Conservation (phyloP, 2,797 vertebrate species). For the Pelobates cultripes region DNA sequence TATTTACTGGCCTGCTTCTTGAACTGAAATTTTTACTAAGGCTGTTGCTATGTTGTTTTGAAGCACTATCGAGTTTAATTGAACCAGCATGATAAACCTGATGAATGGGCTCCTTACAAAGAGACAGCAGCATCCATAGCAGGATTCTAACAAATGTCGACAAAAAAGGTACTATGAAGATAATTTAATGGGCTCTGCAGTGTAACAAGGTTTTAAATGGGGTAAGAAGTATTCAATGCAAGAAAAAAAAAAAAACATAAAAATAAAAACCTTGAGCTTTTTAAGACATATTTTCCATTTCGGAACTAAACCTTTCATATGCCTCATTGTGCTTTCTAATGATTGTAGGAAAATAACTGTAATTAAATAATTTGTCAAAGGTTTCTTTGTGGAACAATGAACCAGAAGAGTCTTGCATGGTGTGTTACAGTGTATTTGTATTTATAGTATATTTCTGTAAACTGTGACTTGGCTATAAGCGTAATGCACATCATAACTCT, state of each 20-base stretch:
- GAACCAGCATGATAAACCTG: conserved; percentile 11
- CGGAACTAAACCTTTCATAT: neutral
- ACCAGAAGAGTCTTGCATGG: neutral
- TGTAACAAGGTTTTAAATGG: neutral
- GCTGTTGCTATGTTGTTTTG: neutral
- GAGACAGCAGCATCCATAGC: neutral
- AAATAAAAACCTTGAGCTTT: neutral
- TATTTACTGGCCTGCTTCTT: neutral
- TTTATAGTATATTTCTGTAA: neutral
- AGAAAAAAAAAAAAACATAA: neutral
- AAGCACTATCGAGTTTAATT: neutral
- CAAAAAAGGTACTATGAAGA: neutral
- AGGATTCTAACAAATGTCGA: neutral
- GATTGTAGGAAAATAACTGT: conserved; percentile 29
- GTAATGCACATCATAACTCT: conserved; percentile 15
- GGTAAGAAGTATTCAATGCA: conserved; percentile 4
- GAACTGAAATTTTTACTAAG: neutral
- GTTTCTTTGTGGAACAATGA: conserved; percentile 21
- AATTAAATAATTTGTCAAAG: conserved; percentile 38
- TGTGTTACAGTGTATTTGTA: conserved; percentile 16
- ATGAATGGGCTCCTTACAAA: conserved; percentile 9
- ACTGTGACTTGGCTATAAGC: neutral
- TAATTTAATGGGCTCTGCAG: conserved; percentile 12
- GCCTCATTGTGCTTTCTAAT: conserved; percentile 18
- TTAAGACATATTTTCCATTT: neutral